Evolutionary conservation across 2,797 vertebrate species (phyloP).

Genomic region (Enteromius unitaeniatus): DNA sequence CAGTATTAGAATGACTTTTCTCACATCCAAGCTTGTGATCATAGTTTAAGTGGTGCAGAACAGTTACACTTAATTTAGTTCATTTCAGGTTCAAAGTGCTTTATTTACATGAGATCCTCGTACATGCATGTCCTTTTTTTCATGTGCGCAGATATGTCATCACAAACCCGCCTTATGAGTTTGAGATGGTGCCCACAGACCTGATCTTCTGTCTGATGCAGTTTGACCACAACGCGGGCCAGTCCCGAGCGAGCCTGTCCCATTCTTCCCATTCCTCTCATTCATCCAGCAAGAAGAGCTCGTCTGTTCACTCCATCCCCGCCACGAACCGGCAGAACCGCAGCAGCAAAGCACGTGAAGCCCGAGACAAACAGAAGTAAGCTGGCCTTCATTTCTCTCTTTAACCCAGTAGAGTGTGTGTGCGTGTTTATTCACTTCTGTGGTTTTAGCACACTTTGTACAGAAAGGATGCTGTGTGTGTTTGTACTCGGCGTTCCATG

Average conservation of each 20-base stretch:
- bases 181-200: slow-evolving; percentile 97
- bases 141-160: slow-evolving; percentile 90
- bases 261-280: slow-evolving; percentile 99
- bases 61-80: no score
- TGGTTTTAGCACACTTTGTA: slow-evolving; percentile 45
- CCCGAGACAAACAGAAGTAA: slow-evolving; percentile 98
- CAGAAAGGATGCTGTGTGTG: slow-evolving; percentile 32
- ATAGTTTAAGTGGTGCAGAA: not conserved
- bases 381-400: slow-evolving; percentile 46
- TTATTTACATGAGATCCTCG: not conserved
- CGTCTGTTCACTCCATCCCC: slow-evolving; percentile 95
- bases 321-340: slow-evolving; percentile 91
- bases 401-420: slow-evolving; percentile 35
- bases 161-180: slow-evolving; percentile 97
- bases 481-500: slow-evolving; percentile 62
- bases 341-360: slow-evolving; percentile 92
- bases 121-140: not conserved
- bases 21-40: no score
- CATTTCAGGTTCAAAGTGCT: no score
- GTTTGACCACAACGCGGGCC: slow-evolving; percentile 99
- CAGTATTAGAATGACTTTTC: not conserved
- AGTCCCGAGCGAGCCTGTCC: slow-evolving; percentile 94
- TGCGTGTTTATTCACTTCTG: slow-evolving; percentile 59
- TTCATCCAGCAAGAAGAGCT: slow-evolving; percentile 99
- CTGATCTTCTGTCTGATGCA: slow-evolving; percentile 99